These are phyloP conservation scores for Danio rerio DNA, from an alignment of 2,113 vertebrate genomes.

Conservation along the genomic window GRCz12tu NC_133187.1:26313501-26314000, in stretches of 20 bases:
- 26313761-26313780: conserved; percentile 97
- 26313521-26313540: conserved; percentile 97
- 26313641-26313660: conserved; percentile 78
- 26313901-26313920: neutral
- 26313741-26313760: conserved; percentile 98
- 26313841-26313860: conserved; percentile 85
- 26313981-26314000: too few species aligned
- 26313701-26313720: conserved; percentile 98
- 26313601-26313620: neutral
- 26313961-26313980: too few species aligned
- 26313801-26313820: conserved; percentile 96
- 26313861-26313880: neutral
- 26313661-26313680: conserved; percentile 97
- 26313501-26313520: conserved; percentile 93
- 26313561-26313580: conserved; percentile 94
- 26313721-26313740: conserved; percentile 99
- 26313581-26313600: neutral
- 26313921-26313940: too few species aligned
- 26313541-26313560: conserved; percentile 99
- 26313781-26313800: conserved; percentile 98
- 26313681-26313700: conserved; percentile 96
- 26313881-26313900: neutral
- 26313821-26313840: conserved; percentile 96
- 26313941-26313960: too few species aligned
- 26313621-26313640: conserved; percentile 4